phyloP scores from a whole-genome alignment of 64 coral and sea anemone genomes.

The Catalaphyllia jardinei region DNA sequence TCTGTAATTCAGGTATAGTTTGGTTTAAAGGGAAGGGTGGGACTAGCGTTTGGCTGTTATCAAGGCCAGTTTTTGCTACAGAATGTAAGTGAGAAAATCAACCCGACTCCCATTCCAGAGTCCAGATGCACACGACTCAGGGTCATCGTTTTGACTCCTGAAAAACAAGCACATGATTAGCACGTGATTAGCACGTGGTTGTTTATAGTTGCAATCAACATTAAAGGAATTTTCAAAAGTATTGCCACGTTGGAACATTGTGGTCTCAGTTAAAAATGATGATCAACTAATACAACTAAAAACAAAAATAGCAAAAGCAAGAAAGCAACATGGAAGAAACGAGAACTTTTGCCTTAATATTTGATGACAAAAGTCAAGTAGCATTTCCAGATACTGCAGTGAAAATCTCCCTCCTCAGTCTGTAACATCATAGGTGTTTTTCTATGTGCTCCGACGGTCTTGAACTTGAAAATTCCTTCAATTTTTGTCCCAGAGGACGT shows the following conservation, averaged over 20 bases:
- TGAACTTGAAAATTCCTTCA: not conserved
- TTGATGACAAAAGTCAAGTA: not conserved
- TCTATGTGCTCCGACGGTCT: not conserved
- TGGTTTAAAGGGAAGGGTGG: too few relatives aligned
- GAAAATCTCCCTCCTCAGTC: not conserved
- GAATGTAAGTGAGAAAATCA: not conserved
- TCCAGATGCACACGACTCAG: not conserved
- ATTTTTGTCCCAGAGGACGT: not conserved
- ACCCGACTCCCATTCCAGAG: constrained; percentile 24
- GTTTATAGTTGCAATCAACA: not conserved
- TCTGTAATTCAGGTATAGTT: too few relatives aligned
- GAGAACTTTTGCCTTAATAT: too few relatives aligned
- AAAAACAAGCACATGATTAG: not conserved
- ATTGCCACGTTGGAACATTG: not conserved
- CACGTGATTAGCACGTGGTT: not conserved
- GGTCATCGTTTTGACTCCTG: not conserved
- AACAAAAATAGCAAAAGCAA: too few relatives aligned
- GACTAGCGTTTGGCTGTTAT: not conserved
- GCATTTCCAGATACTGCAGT: not conserved
- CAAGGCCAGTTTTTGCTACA: not conserved
- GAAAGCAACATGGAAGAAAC: too few relatives aligned
- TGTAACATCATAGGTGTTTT: not conserved
- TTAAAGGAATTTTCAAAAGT: not conserved
- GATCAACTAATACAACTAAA: too few relatives aligned
- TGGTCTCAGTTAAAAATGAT: too few relatives aligned